Percentiles rank a stretch among this genome's conserved stretches.
Evolutionary conservation across 2,113 vertebrate species (phyloP).

Genomic region (Nymphicus hollandicus): DNA sequence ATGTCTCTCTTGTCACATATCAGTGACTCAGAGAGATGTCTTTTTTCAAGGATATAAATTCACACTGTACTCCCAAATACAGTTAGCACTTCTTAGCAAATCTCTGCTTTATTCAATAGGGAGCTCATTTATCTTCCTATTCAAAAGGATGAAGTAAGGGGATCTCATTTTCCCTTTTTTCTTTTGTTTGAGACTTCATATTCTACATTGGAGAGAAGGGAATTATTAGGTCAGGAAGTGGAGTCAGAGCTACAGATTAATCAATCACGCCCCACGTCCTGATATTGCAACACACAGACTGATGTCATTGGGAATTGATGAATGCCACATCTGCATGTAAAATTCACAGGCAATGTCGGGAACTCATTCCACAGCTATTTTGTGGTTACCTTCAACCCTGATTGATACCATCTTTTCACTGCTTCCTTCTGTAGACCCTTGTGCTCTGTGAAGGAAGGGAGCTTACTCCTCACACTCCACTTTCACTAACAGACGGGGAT

Average conservation of each 20-base stretch:
- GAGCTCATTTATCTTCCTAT: conserved; percentile 41
- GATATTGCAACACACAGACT: conserved; percentile 30
- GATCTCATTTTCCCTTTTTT: background rate
- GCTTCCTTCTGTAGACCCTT: background rate
- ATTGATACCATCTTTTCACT: background rate
- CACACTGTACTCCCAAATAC: background rate
- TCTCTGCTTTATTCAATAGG: conserved; percentile 13
- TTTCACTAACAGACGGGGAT: background rate
- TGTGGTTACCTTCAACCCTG: conserved; percentile 33
- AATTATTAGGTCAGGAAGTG: conserved; percentile 47
- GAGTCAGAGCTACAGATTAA: conserved; percentile 44
- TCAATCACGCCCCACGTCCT: conserved; percentile 1
- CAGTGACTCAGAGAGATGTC: background rate
- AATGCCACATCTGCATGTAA: conserved; percentile 37
- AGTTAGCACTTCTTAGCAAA: conserved; percentile 27
- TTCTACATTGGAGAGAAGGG: background rate
- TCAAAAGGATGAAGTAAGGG: background rate
- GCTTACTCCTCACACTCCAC: background rate
- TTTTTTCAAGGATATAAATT: conserved; percentile 32
- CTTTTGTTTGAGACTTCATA: conserved; percentile 33
- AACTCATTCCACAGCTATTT: conserved; percentile 23
- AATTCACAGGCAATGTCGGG: background rate
- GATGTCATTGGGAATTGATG: conserved; percentile 40
- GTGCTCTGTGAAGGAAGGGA: background rate
- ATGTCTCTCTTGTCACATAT: background rate